A percentile compares a stretch with the other conserved stretches of the same genome.
phyloP scores from a whole-genome alignment of 2,113 vertebrate species.

The Myotis lucifugus region DNA sequence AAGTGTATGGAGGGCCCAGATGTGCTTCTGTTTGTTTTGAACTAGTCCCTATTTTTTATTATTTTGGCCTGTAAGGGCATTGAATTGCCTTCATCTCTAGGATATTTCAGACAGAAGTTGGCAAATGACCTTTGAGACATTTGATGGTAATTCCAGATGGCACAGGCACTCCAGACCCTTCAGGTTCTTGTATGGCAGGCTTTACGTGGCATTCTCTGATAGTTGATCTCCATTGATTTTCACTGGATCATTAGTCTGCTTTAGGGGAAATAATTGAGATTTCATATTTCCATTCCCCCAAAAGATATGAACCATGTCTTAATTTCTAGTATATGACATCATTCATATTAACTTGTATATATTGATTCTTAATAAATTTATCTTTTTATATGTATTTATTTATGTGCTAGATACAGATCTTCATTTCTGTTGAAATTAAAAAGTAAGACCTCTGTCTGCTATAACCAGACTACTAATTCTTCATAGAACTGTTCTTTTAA shows the following conservation, averaged over 20 bases:
- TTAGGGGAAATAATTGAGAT: not conserved
- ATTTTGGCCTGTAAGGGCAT: not conserved
- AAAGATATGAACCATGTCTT: not conserved
- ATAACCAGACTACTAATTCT: slow-evolving; percentile 41
- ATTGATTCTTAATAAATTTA: slow-evolving; percentile 1
- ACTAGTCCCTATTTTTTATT: slow-evolving; percentile 7
- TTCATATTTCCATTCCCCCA: slow-evolving; percentile 5
- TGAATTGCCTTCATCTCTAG: not conserved
- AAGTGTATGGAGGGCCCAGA: not conserved
- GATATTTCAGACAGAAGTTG: slow-evolving; percentile 22
- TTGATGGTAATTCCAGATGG: not conserved
- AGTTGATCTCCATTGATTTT: not conserved
- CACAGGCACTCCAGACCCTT: not conserved
- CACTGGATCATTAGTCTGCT: not conserved
- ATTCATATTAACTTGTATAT: not conserved
- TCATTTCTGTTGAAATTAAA: slow-evolving; percentile 38
- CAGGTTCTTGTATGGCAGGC: not conserved
- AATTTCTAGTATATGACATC: not conserved
- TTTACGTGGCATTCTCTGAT: not conserved
- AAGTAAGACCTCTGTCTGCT: slow-evolving; percentile 26
- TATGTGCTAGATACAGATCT: not conserved
- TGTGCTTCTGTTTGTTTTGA: slow-evolving; percentile 14
- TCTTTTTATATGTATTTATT: not conserved
- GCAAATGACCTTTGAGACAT: not conserved
- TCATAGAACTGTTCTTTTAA: slow-evolving; percentile 35